phyloP scores from a whole-genome alignment of 2,113 vertebrate species.

The Bufo bufo region DNA sequence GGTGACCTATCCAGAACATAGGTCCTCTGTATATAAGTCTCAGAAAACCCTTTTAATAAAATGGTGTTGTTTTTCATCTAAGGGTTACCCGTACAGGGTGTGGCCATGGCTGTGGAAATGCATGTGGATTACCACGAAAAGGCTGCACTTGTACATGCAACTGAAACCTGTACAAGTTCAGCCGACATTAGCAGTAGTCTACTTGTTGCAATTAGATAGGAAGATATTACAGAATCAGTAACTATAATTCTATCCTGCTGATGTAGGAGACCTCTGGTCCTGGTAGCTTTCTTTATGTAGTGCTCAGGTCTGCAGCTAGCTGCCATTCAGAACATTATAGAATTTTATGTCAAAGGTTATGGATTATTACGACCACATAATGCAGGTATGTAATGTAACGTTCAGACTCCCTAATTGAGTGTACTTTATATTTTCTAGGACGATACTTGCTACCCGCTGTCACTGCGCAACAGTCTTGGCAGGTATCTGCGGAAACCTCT shows the following conservation, averaged over 20 bases:
- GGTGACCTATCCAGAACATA: no score
- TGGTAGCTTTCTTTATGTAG: neutral
- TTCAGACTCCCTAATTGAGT: neutral
- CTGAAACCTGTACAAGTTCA: no score
- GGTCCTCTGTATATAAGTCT: no score
- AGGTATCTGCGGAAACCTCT: conserved; percentile 75
- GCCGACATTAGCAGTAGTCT: no score
- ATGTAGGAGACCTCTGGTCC: neutral
- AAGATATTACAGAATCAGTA: neutral
- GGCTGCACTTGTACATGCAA: no score
- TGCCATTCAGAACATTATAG: neutral
- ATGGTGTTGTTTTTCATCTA: no score
- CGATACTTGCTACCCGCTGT: conserved; percentile 85
- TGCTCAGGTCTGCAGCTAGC: neutral
- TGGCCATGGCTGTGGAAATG: no score
- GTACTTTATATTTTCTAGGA: conserved; percentile 71
- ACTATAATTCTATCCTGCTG: neutral
- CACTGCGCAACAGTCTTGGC: conserved; percentile 74
- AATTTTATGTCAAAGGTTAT: no score
- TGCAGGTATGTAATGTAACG: neutral
- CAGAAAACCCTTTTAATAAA: no score
- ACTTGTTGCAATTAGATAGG: neutral
- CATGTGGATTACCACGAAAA: no score
- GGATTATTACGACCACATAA: no score
- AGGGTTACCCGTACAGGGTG: no score